Conservation (phyloP, 2,113 vertebrate species). For the Hemiprocne comata region DNA sequence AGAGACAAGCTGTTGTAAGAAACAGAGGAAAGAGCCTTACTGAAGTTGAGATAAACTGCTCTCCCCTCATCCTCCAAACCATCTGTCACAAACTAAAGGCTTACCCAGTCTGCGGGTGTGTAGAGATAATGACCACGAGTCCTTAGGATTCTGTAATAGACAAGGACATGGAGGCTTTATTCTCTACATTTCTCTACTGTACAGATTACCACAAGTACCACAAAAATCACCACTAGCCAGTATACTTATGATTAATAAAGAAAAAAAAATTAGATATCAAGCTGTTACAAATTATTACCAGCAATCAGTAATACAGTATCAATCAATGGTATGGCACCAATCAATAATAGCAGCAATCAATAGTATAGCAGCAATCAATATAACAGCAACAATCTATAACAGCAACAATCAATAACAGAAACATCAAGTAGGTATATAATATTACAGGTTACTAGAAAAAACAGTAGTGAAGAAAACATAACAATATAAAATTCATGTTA, state of each 20-base stretch:
- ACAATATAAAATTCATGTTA: neutral
- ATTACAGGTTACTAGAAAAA: neutral
- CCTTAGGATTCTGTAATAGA: neutral
- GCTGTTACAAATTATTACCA: neutral
- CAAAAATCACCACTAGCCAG: neutral
- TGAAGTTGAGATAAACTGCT: neutral
- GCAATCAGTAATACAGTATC: neutral
- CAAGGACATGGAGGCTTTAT: neutral
- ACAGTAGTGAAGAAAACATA: neutral
- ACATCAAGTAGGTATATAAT: neutral
- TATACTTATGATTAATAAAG: neutral
- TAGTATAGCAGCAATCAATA: neutral
- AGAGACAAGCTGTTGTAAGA: neutral
- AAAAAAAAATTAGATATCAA: rapidly evolving
- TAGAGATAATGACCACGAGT: neutral
- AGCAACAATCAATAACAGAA: neutral
- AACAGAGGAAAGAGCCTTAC: neutral
- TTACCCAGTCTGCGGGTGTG: neutral
- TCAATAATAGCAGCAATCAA: neutral
- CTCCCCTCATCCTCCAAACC: neutral
- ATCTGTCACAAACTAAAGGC: neutral
- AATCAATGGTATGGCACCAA: neutral
- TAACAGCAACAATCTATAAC: neutral
- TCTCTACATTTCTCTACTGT: neutral
- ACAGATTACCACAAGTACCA: neutral